phyloP scores from a whole-genome alignment of 2,797 vertebrate genomes.

The Scarus forsteni region DNA sequence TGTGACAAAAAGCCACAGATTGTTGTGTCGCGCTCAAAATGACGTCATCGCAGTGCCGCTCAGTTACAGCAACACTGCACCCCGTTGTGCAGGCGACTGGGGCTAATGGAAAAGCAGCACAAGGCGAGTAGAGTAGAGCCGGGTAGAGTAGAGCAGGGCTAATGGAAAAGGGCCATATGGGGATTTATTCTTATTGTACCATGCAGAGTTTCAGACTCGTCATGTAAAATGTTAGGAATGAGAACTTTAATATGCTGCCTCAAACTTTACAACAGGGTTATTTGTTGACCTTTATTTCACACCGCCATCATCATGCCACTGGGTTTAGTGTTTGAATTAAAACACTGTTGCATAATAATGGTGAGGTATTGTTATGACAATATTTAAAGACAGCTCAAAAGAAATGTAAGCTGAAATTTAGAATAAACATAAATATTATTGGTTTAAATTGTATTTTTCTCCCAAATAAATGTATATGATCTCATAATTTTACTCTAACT shows the following conservation, averaged over 20 bases:
- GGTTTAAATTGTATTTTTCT: neutral
- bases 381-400: neutral
- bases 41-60: no score
- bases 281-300: neutral
- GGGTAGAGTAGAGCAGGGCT: no score
- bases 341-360: conserved; percentile 9
- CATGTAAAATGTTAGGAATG: no score
- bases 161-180: no score
- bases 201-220: no score
- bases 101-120: no score
- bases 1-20: no score
- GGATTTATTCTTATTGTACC: no score
- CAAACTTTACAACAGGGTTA: neutral
- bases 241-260: neutral
- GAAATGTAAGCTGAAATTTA: conserved; percentile 86
- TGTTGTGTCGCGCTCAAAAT: no score
- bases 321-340: conserved; percentile 5
- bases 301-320: neutral
- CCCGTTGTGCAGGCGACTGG: no score
- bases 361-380: neutral
- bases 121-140: no score
- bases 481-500: neutral
- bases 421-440: neutral
- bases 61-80: no score
- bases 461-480: neutral